Percentiles rank a stretch among this genome's conserved stretches.
Conservation (phyloP, 2,113 vertebrate genomes). For the Anser brachyrhynchus region DNA sequence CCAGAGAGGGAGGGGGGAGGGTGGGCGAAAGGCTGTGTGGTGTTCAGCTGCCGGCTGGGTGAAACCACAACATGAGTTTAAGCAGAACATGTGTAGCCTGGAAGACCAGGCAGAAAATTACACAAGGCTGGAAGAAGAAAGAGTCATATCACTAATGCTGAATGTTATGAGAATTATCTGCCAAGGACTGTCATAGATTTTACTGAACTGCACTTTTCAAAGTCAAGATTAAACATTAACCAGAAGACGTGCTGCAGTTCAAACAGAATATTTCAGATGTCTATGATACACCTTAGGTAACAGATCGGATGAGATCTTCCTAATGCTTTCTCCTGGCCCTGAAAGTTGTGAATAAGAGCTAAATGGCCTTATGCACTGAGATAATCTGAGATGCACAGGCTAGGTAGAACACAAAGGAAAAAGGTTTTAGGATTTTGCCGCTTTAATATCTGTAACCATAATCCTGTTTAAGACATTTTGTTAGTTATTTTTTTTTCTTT, state of each 20-base stretch:
- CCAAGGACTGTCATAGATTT: not conserved
- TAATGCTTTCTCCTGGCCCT: not conserved
- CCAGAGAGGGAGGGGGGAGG: no score
- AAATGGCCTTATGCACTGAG: not conserved
- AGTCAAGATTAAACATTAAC: not conserved
- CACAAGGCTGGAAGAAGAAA: not conserved
- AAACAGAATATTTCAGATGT: not conserved
- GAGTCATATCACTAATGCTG: not conserved
- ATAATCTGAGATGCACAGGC: not conserved
- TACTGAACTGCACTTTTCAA: not conserved
- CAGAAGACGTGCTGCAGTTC: not conserved
- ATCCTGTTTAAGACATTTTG: not conserved
- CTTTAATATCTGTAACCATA: not conserved
- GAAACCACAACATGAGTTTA: not conserved
- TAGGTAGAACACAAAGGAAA: not conserved
- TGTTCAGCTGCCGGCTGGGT: no score
- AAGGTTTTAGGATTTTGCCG: not conserved
- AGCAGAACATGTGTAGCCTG: not conserved
- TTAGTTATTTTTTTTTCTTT: not conserved
- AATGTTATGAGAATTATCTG: not conserved
- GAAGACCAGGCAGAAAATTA: not conserved
- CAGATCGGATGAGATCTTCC: not conserved
- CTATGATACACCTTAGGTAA: not conserved
- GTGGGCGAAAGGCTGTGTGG: no score
- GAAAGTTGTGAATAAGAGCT: not conserved